Evolutionary conservation across 2,888 invertebrate genomes (phyloP), one percentile per base, ranked within the genome.

Genomic region (Dione juno): DNA sequence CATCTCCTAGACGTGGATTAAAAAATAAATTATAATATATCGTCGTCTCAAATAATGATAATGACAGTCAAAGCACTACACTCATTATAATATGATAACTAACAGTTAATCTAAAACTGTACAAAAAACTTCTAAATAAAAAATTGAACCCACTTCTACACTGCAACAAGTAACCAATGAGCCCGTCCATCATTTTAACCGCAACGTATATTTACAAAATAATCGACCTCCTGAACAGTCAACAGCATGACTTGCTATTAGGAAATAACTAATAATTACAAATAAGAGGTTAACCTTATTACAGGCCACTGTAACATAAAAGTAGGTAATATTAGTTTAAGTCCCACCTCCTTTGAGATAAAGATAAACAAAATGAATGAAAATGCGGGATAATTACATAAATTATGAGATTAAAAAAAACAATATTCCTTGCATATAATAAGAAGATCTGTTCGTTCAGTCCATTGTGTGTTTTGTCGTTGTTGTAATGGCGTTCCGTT

Each of bases 371-470:
- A 61, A 45, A 11, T 61, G 11, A 45, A 45, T 61, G 45, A 21
- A 59, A 43, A 59, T 43, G 10, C 43, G 1, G n/a, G 14, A 59
- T n/a, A 45, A 61, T 45, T 61, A 45, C 28, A 45, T 45, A 41
- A 59, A 72, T 75, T 77, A 54, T 66, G 69, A 48, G 63, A 66
- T 75, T 68, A 2, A 13, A 0, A 77, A 81, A 80, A 80, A 81
- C 11, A 79, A 67, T 72, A 72, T 71, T 71, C 63, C 58, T 72
- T 48, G 66, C 61, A 80, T 83, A 84, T 82, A 84, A 78, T 78
- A 70, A 67, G 59, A 80, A 63, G 74, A 50, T 52, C 45, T 66
- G 35, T 14, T 10, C 7, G 53, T n/a, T 21, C 21, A 50, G 52
- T 48, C 3, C 77, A 77, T 73, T 77, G 53, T 50, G 19, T 67